A percentile compares a stretch with the other conserved stretches of the same genome.
Evolutionary conservation across 2,888 invertebrate species (phyloP).

Genomic region (Stegophylla sp.): DNA sequence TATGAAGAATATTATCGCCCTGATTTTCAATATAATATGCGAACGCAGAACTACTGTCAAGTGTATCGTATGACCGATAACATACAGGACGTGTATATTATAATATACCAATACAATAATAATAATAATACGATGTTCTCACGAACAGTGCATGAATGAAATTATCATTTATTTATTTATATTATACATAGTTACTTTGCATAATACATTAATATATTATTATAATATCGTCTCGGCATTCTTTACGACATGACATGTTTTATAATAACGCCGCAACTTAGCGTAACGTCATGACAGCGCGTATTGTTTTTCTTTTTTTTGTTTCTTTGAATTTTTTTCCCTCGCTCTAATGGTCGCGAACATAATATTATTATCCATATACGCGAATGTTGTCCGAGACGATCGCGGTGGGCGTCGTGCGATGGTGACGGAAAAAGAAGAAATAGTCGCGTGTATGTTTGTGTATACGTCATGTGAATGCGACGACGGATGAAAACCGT

Average conservation of each 20-base stretch:
- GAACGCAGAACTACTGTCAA: no score
- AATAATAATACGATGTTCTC: no score
- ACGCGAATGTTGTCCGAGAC: neutral
- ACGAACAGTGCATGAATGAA: no score
- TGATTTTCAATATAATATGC: no score
- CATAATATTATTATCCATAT: neutral
- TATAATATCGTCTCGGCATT: neutral
- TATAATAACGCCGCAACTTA: neutral
- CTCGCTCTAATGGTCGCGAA: neutral
- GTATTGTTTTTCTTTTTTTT: neutral
- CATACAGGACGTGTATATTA: no score
- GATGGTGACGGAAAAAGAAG: neutral
- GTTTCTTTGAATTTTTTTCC: no score
- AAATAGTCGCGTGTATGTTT: neutral
- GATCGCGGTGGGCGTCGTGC: neutral
- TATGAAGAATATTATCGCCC: no score
- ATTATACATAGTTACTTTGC: no score
- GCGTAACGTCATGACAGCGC: neutral
- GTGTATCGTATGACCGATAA: no score
- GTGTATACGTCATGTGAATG: neutral
- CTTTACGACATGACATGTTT: neutral
- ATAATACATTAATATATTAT: no score
- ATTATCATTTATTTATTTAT: no score
- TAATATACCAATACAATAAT: no score
- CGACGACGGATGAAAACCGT: constrained; percentile 6